Conservation (phyloP, 2,113 vertebrate species). For the Scopus umbretta region DNA sequence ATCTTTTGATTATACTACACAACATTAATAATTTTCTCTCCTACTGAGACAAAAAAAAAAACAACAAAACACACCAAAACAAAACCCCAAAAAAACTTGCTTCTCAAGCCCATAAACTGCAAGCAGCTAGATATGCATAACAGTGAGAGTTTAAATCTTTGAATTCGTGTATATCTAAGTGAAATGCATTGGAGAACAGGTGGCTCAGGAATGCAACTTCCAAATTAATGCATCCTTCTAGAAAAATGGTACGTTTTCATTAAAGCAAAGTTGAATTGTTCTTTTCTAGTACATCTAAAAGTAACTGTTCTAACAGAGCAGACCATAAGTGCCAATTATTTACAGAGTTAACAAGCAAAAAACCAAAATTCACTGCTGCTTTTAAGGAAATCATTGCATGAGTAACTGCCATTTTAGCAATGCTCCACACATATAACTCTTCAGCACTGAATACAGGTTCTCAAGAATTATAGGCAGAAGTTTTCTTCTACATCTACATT, state of each 20-base stretch:
- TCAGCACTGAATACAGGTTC: neutral
- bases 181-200: slow-evolving; percentile 23
- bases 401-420: neutral
- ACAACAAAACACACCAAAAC: too few relatives aligned
- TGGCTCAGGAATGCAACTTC: neutral
- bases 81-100: neutral
- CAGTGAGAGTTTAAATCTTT: neutral
- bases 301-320: neutral
- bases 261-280: neutral
- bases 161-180: neutral
- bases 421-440: neutral
- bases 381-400: neutral
- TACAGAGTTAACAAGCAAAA: slow-evolving; percentile 6
- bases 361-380: neutral
- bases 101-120: neutral
- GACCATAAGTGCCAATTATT: neutral
- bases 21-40: neutral
- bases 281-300: neutral
- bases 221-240: neutral
- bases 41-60: neutral
- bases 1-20: neutral
- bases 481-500: slow-evolving; percentile 23
- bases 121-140: neutral
- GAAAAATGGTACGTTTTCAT: neutral
- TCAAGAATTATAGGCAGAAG: neutral